Evolutionary conservation across 1,140 invertebrate species (phyloP), one percentile per base, ranked within the genome.

Genomic region (Eupristina koningsbergeri): DNA sequence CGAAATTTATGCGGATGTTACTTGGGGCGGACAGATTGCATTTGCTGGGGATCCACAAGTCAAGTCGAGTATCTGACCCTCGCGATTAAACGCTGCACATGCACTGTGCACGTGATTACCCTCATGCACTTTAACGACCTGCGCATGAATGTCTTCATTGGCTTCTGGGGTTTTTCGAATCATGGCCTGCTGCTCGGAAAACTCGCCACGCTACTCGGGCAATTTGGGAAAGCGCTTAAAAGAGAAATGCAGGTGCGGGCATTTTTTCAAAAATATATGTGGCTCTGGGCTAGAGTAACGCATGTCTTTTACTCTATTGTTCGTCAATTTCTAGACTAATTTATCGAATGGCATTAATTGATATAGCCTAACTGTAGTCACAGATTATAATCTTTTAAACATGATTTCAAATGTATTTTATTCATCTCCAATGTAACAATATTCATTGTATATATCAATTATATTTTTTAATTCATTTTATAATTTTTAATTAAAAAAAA

Each of bases 1-100:
- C 15, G 39, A 80, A 69, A 80, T 80, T 69, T 53, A 80, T 80
- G 64, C 41, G 78, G 19, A 31, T 34, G 13, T 71, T 80, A 71
- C 22, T 64, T 11, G 61, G n/a, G 29, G 11, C 31, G 53, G 22
- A 6, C 5, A 58, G 13, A 26, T 3, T 58, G 53, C 31, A 34
- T 22, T 17, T 29, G 53, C 58, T 39, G 47, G 58, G n/a, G 41
- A 39, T 79, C 39, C 77, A 29, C 53, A 17, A 45, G 47, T 50
- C 47, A 2, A 50, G 47, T 17, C 47, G 13, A 50, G 15, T 58
- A 5, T 22, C 17, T 7, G 15, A 0, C 41, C 47, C 34, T 3
- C 31, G 47, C 47, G 74, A 76, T 58, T 58, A 76, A 64, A 29
- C 29, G 15, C 13, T 64, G 61, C 61, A 64, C 31, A 31, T 31